phyloP scores from a whole-genome alignment of 2,888 invertebrate genomes.

The Chrysopilus asiliformis region DNA sequence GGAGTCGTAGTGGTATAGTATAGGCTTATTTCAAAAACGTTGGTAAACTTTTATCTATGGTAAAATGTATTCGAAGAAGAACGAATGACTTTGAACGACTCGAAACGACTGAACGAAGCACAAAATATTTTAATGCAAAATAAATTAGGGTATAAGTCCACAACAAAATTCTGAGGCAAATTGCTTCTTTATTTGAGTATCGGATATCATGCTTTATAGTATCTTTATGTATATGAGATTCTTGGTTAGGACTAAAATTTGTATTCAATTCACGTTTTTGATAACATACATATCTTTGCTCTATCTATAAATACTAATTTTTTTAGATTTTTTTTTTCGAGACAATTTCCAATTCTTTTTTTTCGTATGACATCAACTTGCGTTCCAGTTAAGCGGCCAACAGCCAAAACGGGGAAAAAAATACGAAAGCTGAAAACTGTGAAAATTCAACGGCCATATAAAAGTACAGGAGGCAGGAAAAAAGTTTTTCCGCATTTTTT shows the following conservation, averaged over 20 bases:
- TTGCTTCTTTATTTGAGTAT: neutral
- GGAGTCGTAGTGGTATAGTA: too few species aligned
- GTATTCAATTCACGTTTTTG: slow-evolving; percentile 10
- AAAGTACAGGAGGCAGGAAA: too few species aligned
- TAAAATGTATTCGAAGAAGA: neutral
- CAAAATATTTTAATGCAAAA: neutral
- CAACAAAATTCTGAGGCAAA: neutral
- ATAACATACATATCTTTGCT: slow-evolving; percentile 9
- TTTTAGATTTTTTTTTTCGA: slow-evolving; percentile 4
- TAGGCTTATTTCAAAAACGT: too few species aligned
- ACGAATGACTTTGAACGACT: neutral
- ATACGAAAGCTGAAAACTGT: too few species aligned
- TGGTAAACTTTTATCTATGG: neutral
- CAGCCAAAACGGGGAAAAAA: too few species aligned
- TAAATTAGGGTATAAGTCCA: neutral
- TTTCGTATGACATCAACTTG: too few species aligned
- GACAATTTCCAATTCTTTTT: too few species aligned
- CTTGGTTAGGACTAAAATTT: slow-evolving; percentile 3
- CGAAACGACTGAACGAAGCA: neutral
- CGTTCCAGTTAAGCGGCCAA: too few species aligned
- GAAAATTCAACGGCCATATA: too few species aligned
- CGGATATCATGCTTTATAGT: neutral
- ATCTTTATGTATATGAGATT: neutral
- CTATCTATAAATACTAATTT: slow-evolving; percentile 11
- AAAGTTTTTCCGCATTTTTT: too few species aligned